Evolutionary conservation across 2,113 vertebrate species (phyloP).

Genomic region (Ibidorhyncha struthersii): DNA sequence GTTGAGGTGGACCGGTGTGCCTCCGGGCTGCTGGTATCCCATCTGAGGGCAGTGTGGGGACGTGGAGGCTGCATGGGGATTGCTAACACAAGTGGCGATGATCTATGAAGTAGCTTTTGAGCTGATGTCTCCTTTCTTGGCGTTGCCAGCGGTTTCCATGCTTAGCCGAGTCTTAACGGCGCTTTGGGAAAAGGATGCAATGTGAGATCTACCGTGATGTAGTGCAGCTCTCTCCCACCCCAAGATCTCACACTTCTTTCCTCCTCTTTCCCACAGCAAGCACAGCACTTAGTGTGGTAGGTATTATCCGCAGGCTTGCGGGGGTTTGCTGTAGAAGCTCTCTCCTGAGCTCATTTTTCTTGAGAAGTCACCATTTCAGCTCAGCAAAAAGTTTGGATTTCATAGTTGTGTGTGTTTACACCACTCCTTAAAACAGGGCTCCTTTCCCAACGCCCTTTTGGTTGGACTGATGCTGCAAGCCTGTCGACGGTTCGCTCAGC

Average conservation of each 20-base stretch:
- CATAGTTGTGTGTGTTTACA: neutral
- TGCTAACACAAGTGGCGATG: fast-evolving
- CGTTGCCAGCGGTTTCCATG: neutral
- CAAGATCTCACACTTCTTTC: neutral
- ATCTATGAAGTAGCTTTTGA: neutral
- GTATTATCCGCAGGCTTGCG: neutral
- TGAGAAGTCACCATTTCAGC: neutral
- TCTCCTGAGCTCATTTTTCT: neutral
- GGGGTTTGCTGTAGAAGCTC: neutral
- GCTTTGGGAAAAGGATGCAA: neutral
- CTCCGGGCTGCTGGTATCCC: neutral
- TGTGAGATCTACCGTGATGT: neutral
- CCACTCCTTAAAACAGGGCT: neutral
- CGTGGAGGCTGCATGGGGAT: fast-evolving
- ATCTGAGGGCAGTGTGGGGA: neutral
- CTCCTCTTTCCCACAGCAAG: neutral
- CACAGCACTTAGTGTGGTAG: neutral
- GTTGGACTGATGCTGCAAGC: neutral
- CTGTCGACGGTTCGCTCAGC: neutral
- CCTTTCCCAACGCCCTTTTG: neutral
- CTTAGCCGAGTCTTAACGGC: neutral
- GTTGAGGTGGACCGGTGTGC: neutral
- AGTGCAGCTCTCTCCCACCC: neutral
- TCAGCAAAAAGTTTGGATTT: neutral
- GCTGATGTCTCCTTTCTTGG: neutral